Percentiles rank a stretch among this genome's conserved stretches.
Evolutionary conservation across 2,113 vertebrate genomes (phyloP).

Genomic region (Morone chrysops): DNA sequence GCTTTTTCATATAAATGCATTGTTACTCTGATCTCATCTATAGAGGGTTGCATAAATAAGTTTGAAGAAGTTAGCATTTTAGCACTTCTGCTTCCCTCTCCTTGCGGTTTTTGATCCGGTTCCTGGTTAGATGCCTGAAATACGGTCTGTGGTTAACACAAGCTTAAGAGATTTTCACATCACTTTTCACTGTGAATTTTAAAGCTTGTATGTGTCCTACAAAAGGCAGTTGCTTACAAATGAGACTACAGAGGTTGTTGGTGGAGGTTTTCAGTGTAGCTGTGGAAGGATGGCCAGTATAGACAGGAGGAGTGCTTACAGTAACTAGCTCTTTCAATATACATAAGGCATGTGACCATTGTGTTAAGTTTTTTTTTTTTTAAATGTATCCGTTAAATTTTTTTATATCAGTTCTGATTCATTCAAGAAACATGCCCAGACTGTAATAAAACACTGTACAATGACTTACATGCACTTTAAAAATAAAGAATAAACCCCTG

Average conservation of each 20-base stretch:
- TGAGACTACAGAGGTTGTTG: no score
- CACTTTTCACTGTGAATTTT: neutral
- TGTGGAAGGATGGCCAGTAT: neutral
- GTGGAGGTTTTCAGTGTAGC: neutral
- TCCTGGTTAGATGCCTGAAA: no score
- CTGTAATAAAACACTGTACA: neutral
- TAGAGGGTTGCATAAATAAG: no score
- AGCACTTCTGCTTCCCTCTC: no score
- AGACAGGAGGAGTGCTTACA: neutral
- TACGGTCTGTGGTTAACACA: no score
- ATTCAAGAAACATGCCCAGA: constrained; percentile 41
- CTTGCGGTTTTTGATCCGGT: no score
- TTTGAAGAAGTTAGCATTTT: no score
- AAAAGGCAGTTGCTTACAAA: no score
- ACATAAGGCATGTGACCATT: neutral
- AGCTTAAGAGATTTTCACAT: no score
- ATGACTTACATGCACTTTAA: constrained; percentile 37
- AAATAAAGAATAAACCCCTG: neutral
- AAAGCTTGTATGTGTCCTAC: no score
- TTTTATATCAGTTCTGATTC: constrained; percentile 1
- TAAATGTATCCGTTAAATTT: neutral
- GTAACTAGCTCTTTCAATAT: neutral
- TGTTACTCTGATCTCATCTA: no score
- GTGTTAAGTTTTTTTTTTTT: neutral
- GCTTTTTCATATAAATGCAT: no score